Base-by-base conservation (phyloP, 2,888 invertebrate species). In the Nomada fabriciana region DNA sequence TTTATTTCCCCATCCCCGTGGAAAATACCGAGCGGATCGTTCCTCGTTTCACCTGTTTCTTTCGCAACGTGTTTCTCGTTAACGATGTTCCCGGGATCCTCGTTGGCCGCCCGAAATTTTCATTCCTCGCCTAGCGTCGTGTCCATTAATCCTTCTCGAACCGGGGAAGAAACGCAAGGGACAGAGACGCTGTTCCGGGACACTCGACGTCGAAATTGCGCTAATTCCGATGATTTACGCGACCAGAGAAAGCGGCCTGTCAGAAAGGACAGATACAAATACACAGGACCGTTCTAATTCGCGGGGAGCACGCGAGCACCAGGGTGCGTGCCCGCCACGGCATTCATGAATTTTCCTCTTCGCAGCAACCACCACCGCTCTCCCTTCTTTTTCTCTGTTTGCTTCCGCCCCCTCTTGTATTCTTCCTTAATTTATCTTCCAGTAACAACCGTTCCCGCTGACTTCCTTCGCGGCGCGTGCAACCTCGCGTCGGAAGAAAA, bases 251-350 rank as follows among this genome's bases (percentile, higher is more conserved):
- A 77, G 60, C 67, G 69, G 71, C 69, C 80, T 80, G 85, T 87
- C 85, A 75, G 67, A 71, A 80, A 75, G 80, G 77, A 86, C 85
- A 82, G 82, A 83, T 86, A 86, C 80, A 86, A 86, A 87, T 85
- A 85, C 77, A 72, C 73, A 57, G 72, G 85, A 65, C 71, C 74
- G 63, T 61, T 74, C 71, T 86, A 85, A 86, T 88, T 85, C 75
- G 75, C 82, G 72, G 72, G 23, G 42, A 72, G 42, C 88, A 88
- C 88, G 88, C 88, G 80, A 87, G 73, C 76, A 82, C 71, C 80
- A 83, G 86, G 82, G 69, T 80, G 77, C 52, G 73, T 71, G 61
- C 55, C 65, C 11, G 15, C 47, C 9, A 13, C 53, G 36, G 71
- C 76, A 64, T 84, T 86, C 76, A 70, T 67, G 55, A 81, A 79